Evolutionary conservation across 2,797 vertebrate genomes (phyloP).

Genomic region (Aselliscus stoliczkanus): DNA sequence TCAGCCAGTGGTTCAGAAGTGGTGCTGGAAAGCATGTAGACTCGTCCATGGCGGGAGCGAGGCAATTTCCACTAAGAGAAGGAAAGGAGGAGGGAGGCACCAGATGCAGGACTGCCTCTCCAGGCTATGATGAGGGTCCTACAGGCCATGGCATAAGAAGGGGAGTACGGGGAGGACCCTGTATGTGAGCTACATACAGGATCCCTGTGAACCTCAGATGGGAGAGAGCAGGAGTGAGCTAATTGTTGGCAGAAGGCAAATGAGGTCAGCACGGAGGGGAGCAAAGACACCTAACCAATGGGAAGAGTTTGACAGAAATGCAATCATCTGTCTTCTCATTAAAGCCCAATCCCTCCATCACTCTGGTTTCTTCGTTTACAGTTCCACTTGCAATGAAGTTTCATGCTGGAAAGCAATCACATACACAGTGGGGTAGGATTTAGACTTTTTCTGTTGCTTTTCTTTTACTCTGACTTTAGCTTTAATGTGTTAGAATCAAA

Average conservation of each 20-base stretch:
- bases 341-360: background rate
- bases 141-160: background rate
- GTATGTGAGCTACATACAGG: too few species aligned
- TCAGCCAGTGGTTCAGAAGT: background rate
- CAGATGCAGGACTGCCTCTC: background rate
- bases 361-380: background rate
- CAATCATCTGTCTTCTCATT: background rate
- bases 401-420: conserved; percentile 37
- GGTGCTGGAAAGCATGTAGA: background rate
- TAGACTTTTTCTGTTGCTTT: background rate
- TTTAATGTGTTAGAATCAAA: background rate
- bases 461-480: background rate
- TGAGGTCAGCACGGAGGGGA: background rate
- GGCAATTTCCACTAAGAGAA: background rate
- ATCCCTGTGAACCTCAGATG: background rate
- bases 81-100: background rate
- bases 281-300: background rate
- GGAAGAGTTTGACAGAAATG: background rate
- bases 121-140: background rate
- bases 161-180: background rate
- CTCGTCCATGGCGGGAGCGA: rapidly evolving
- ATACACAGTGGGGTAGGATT: background rate
- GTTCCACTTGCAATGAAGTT: background rate
- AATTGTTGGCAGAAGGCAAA: too few species aligned
- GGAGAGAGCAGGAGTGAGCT: background rate